These are phyloP conservation scores for Sebastes itinus DNA, from an alignment of 2,797 vertebrate genomes.

Conservation along the genomic window DNA sequence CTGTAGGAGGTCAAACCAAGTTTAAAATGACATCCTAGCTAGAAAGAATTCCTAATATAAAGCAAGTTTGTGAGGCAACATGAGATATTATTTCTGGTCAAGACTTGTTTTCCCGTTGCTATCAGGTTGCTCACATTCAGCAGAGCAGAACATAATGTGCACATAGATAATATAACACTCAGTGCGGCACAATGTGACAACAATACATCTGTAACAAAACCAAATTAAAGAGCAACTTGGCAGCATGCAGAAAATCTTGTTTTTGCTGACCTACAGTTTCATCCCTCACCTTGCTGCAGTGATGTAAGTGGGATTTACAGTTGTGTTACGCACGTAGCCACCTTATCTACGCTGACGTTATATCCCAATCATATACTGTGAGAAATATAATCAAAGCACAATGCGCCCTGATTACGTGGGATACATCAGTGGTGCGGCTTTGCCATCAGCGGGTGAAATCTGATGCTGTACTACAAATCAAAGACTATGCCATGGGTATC, in stretches of 20 bases:
- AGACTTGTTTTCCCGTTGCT: not conserved
- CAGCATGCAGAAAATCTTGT: not conserved
- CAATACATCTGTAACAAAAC: not conserved
- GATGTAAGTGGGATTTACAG: not conserved
- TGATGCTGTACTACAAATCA: not conserved
- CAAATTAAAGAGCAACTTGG: not conserved
- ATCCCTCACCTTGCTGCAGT: not conserved
- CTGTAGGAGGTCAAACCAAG: not conserved
- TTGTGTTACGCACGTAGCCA: not conserved
- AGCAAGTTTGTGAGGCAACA: not conserved
- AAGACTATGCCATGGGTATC: not conserved
- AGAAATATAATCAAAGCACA: not conserved
- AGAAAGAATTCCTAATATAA: too few relatives aligned
- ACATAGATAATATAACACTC: not conserved
- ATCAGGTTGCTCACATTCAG: not conserved
- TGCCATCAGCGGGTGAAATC: not conserved
- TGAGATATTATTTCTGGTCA: not conserved
- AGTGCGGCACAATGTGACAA: not conserved
- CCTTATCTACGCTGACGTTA: not conserved
- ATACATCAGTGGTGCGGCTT: not conserved
- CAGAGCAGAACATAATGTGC: not conserved
- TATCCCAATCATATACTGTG: not conserved
- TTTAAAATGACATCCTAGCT: not conserved
- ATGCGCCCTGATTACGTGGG: not conserved
- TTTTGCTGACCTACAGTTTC: not conserved